Percentiles rank a stretch among this genome's conserved stretches.
Evolutionary conservation across 2,888 invertebrate species (phyloP).

Genomic region (Aleiodes leptofemur): DNA sequence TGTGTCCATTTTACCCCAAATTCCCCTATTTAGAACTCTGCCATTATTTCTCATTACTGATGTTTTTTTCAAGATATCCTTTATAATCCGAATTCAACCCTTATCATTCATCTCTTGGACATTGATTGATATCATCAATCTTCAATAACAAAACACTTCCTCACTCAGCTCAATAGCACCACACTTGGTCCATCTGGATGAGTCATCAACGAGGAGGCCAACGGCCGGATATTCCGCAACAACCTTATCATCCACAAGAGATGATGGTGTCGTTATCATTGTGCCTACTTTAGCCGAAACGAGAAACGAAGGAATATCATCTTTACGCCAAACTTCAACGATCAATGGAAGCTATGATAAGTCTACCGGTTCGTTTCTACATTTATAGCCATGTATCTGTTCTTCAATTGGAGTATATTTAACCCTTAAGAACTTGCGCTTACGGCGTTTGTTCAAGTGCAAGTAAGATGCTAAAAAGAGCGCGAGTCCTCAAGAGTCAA

Average conservation of each 20-base stretch:
- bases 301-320: conserved; percentile 54
- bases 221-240: conserved; percentile 46
- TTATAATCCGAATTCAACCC: background rate
- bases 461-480: too few species aligned
- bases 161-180: conserved; percentile 64
- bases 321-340: conserved; percentile 55
- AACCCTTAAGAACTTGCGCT: too few species aligned
- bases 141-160: conserved; percentile 26
- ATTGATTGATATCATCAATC: conserved; percentile 4
- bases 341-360: conserved; percentile 59
- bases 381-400: background rate
- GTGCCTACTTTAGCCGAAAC: conserved; percentile 75
- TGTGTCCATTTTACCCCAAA: too few species aligned
- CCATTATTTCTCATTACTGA: background rate
- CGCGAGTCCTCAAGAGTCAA: too few species aligned
- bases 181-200: conserved; percentile 64
- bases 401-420: too few species aligned
- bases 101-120: conserved; percentile 7
- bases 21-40: too few species aligned
- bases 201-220: conserved; percentile 50
- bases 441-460: too few species aligned
- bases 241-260: conserved; percentile 58
- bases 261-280: conserved; percentile 77
- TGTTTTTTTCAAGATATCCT: conserved; percentile 18
- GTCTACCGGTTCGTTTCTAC: conserved; percentile 56